Evolutionary conservation across 2,797 vertebrate genomes (phyloP).

Genomic region (Taeniopygia guttata): DNA sequence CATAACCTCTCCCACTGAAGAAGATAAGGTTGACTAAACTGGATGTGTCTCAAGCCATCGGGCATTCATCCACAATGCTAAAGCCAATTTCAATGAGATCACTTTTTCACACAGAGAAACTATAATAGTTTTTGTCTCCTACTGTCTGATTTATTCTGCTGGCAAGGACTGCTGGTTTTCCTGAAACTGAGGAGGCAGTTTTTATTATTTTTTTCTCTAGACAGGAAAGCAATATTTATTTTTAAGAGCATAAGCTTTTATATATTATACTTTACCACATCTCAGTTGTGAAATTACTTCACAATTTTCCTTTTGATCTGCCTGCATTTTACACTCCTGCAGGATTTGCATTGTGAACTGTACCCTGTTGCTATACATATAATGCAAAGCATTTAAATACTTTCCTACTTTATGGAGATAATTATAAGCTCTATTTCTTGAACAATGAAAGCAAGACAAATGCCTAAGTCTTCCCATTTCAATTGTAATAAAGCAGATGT

Average conservation of each 20-base stretch:
- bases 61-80: slow-evolving; percentile 57
- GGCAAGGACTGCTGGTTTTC: slow-evolving; percentile 26
- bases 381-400: slow-evolving; percentile 40
- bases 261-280: background rate
- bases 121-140: slow-evolving; percentile 64
- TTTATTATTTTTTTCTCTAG: background rate
- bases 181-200: slow-evolving; percentile 19
- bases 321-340: background rate
- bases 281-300: background rate
- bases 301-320: slow-evolving; percentile 24
- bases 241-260: background rate
- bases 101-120: slow-evolving; percentile 42
- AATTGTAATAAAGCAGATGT: slow-evolving; percentile 50
- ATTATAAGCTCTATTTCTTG: slow-evolving; percentile 63
- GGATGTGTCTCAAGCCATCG: slow-evolving; percentile 56
- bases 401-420: slow-evolving; percentile 36
- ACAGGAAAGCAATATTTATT: background rate
- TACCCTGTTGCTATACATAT: slow-evolving; percentile 18
- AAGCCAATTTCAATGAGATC: slow-evolving; percentile 60
- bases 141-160: slow-evolving; percentile 68
- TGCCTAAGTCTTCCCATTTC: slow-evolving; percentile 11
- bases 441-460: slow-evolving; percentile 49
- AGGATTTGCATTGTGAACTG: slow-evolving; percentile 16
- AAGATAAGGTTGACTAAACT: slow-evolving; percentile 56
- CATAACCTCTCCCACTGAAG: slow-evolving; percentile 41